Percentiles rank a stretch among this genome's conserved stretches.
These are phyloP conservation scores for Stylophora pistillata DNA, from an alignment of 64 coral and sea anemone genomes.

Conservation along the genomic window DNA sequence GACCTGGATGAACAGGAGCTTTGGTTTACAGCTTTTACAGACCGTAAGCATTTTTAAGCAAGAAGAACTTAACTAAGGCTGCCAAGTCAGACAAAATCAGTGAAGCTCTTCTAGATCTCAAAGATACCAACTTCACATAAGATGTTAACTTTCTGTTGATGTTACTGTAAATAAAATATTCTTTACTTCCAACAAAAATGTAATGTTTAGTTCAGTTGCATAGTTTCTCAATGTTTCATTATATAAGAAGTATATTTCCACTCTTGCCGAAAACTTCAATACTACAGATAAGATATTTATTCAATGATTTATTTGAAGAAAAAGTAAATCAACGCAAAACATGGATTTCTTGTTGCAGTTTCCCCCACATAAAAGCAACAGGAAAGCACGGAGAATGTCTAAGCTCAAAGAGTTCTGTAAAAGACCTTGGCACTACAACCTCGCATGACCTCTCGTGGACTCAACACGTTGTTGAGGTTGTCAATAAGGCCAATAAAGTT, in stretches of 20 bases:
- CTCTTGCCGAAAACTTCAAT: not conserved
- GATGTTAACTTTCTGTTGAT: conserved; percentile 14
- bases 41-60: conserved; percentile 11
- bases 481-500: too few relatives aligned
- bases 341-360: conserved; percentile 21
- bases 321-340: not conserved
- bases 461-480: too few relatives aligned
- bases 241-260: not conserved
- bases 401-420: too few relatives aligned
- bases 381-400: too few relatives aligned
- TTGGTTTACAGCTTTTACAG: conserved; percentile 30
- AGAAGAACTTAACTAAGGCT: conserved; percentile 20
- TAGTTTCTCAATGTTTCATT: not conserved
- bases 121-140: conserved; percentile 19
- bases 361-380: too few relatives aligned
- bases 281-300: not conserved
- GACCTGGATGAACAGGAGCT: conserved; percentile 1
- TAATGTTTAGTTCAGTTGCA: not conserved
- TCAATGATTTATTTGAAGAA: not conserved
- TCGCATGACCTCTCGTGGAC: too few relatives aligned
- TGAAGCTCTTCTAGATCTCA: conserved; percentile 22
- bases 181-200: conserved; percentile 14
- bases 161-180: not conserved
- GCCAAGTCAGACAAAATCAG: conserved; percentile 16
- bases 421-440: too few relatives aligned